Conservation (phyloP, 1,140 invertebrate genomes). For the Onthophagus taurus region DNA sequence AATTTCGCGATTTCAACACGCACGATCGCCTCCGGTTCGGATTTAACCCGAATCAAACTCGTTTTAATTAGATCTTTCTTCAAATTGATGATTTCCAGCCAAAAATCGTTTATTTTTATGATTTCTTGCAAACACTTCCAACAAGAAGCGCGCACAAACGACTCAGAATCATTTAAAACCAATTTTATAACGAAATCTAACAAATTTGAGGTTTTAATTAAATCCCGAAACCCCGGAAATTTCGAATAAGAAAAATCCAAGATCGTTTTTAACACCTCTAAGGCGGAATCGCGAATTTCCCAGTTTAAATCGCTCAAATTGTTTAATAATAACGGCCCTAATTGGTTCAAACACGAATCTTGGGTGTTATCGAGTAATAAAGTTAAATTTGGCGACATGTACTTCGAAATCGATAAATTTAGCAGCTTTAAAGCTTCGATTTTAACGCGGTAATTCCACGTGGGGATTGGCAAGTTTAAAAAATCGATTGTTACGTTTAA, state of each 20-base stretch:
- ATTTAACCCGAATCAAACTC: slow-evolving; percentile 48
- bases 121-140: slow-evolving; percentile 56
- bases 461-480: slow-evolving; percentile 34
- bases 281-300: slow-evolving; percentile 64
- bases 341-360: slow-evolving; percentile 51
- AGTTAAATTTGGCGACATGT: slow-evolving; percentile 63
- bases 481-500: slow-evolving; percentile 37
- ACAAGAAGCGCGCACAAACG: slow-evolving; percentile 63
- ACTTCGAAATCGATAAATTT: slow-evolving; percentile 58
- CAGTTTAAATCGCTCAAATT: slow-evolving; percentile 61
- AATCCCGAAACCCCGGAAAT: slow-evolving; percentile 66
- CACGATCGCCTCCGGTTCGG: slow-evolving; percentile 65
- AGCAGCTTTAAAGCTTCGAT: slow-evolving; percentile 58
- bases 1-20: slow-evolving; percentile 58
- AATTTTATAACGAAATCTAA: slow-evolving; percentile 53
- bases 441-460: slow-evolving; percentile 54
- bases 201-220: slow-evolving; percentile 55
- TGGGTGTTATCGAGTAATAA: slow-evolving; percentile 53
- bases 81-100: slow-evolving; percentile 51
- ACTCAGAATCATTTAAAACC: slow-evolving; percentile 54
- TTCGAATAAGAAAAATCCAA: slow-evolving; percentile 50
- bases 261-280: slow-evolving; percentile 61
- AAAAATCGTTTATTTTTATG: slow-evolving; percentile 52
- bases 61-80: slow-evolving; percentile 51
- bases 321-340: slow-evolving; percentile 55